Evolutionary conservation across 2,888 invertebrate genomes (phyloP).

Genomic region (Polydesmus complanatus): DNA sequence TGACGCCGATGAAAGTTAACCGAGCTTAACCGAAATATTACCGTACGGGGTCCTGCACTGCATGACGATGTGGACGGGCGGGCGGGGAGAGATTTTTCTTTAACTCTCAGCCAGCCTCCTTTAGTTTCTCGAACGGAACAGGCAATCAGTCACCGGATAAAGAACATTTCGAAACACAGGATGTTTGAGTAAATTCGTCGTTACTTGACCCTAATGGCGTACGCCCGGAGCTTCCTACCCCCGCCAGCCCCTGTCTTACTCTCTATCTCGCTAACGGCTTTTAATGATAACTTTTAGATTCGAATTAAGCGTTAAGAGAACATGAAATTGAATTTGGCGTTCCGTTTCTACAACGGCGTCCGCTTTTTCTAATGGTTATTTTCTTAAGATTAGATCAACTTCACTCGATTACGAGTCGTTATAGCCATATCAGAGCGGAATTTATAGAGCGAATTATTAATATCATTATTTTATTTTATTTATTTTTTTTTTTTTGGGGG

Average conservation of each 20-base stretch:
- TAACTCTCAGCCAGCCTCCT: not conserved
- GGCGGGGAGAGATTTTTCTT: not conserved
- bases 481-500: too few species aligned
- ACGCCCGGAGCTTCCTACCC: too few species aligned
- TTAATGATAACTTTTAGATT: not conserved
- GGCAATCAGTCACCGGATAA: not conserved
- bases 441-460: too few species aligned
- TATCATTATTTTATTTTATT: too few species aligned
- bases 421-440: too few species aligned
- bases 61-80: not conserved
- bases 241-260: too few species aligned
- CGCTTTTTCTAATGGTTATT: too few species aligned
- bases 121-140: not conserved
- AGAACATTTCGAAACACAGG: not conserved
- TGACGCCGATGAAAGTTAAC: conserved; percentile 12
- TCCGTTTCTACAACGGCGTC: too few species aligned
- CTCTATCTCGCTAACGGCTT: not conserved
- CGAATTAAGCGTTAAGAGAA: not conserved
- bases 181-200: not conserved
- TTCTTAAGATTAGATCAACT: too few species aligned
- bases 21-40: conserved; percentile 6
- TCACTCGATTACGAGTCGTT: too few species aligned
- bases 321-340: too few species aligned
- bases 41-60: not conserved
- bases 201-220: not conserved